A percentile compares a stretch with the other conserved stretches of the same genome.
Conservation (phyloP, 2,113 vertebrate genomes). For the Barnardius zonarius region DNA sequence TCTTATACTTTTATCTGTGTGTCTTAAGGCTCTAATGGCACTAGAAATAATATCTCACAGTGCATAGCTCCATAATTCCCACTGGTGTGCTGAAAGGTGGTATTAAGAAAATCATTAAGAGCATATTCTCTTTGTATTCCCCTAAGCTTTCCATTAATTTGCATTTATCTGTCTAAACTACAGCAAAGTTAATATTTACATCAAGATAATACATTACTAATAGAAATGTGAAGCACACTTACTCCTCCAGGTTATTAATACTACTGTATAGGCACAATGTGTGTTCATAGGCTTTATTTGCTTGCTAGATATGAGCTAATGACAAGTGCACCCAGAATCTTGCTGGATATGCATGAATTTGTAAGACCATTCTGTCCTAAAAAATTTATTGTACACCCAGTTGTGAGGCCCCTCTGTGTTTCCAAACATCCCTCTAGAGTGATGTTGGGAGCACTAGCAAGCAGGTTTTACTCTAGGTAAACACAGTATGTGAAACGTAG, state of each 20-base stretch:
- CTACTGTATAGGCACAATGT: neutral
- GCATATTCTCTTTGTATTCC: constrained; percentile 25
- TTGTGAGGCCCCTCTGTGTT: neutral
- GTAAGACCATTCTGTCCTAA: neutral
- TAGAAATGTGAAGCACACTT: constrained; percentile 33
- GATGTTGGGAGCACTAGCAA: neutral
- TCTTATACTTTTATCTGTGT: neutral
- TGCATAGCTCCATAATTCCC: constrained; percentile 27
- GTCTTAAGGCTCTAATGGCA: constrained; percentile 16
- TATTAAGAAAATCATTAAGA: constrained; percentile 63
- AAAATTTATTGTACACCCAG: neutral
- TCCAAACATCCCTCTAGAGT: neutral
- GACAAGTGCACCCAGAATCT: neutral
- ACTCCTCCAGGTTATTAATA: constrained; percentile 3
- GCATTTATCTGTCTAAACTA: constrained; percentile 53
- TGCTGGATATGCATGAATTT: neutral
- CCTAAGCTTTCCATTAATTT: constrained; percentile 59
- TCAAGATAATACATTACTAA: constrained; percentile 56
- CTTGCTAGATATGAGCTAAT: neutral
- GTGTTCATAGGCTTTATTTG: neutral
- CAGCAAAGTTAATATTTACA: constrained; percentile 70
- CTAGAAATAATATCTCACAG: constrained; percentile 16
- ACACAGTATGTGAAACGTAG: neutral
- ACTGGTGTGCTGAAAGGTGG: constrained; percentile 37
- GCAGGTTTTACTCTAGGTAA: neutral